phyloP scores from a whole-genome alignment of 2,888 invertebrate species.

The Acrobasis consociella region DNA sequence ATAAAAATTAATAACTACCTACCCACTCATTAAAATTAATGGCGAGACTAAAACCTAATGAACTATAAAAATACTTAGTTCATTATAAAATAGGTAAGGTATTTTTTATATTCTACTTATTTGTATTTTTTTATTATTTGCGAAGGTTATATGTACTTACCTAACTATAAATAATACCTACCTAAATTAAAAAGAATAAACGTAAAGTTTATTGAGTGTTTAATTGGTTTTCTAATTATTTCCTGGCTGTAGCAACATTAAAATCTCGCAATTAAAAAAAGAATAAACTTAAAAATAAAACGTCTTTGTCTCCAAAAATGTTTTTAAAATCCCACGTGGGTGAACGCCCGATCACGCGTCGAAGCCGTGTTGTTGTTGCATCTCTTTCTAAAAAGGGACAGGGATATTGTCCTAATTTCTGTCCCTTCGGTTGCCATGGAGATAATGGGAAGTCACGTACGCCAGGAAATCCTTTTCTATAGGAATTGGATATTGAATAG shows the following conservation, averaged over 20 bases:
- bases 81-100: too few relatives aligned
- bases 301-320: slow-evolving; percentile 1
- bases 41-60: neutral
- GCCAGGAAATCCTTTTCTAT: neutral
- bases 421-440: slow-evolving; percentile 25
- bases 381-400: slow-evolving; percentile 37
- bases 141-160: too few relatives aligned
- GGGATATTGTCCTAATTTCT: slow-evolving; percentile 28
- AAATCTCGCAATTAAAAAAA: too few relatives aligned
- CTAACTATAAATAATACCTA: too few relatives aligned
- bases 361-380: slow-evolving; percentile 41
- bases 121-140: too few relatives aligned
- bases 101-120: too few relatives aligned
- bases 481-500: neutral
- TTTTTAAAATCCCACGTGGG: slow-evolving; percentile 23
- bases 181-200: too few relatives aligned
- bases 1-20: neutral
- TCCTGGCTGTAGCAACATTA: too few relatives aligned
- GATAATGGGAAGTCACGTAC: slow-evolving; percentile 35
- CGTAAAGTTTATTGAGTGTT: too few relatives aligned
- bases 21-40: neutral
- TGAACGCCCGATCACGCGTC: slow-evolving; percentile 36
- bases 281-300: neutral
- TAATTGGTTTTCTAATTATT: too few relatives aligned
- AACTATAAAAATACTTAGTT: too few relatives aligned